phyloP scores from a whole-genome alignment of 1,140 invertebrate species.

The Ceratina australensis region DNA sequence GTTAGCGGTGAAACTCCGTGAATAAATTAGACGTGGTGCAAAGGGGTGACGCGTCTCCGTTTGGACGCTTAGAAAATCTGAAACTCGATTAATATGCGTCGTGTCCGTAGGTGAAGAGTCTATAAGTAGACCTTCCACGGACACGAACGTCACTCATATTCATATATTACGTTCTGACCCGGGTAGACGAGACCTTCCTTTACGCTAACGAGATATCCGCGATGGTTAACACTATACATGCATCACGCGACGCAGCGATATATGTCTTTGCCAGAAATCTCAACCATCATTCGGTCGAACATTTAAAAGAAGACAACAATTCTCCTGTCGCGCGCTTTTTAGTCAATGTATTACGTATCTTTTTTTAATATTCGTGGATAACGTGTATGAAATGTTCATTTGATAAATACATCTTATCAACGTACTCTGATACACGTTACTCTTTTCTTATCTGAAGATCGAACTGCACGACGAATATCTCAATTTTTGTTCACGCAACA shows the following conservation, averaged over 20 bases:
- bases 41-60: slow-evolving; percentile 47
- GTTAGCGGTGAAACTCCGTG: slow-evolving; percentile 53
- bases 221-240: slow-evolving; percentile 34
- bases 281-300: not conserved
- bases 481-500: too few relatives aligned
- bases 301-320: not conserved
- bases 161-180: slow-evolving; percentile 71
- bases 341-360: not conserved
- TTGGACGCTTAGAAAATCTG: slow-evolving; percentile 63
- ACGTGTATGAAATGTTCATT: not conserved
- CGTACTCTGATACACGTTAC: not conserved
- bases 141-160: slow-evolving; percentile 73
- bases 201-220: slow-evolving; percentile 69
- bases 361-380: not conserved
- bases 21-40: slow-evolving; percentile 58
- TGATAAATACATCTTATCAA: slow-evolving; percentile 21
- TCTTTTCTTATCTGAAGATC: too few relatives aligned
- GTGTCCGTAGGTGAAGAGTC: slow-evolving; percentile 73
- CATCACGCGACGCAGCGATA: slow-evolving; percentile 26
- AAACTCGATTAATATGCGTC: slow-evolving; percentile 79
- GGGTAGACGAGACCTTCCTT: slow-evolving; percentile 61
- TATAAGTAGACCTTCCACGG: slow-evolving; percentile 74
- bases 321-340: not conserved
- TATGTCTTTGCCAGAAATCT: slow-evolving; percentile 39
- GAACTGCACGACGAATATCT: too few relatives aligned